Base-by-base conservation (phyloP, 2,888 invertebrate species). In the Platyscelio sp. region DNA sequence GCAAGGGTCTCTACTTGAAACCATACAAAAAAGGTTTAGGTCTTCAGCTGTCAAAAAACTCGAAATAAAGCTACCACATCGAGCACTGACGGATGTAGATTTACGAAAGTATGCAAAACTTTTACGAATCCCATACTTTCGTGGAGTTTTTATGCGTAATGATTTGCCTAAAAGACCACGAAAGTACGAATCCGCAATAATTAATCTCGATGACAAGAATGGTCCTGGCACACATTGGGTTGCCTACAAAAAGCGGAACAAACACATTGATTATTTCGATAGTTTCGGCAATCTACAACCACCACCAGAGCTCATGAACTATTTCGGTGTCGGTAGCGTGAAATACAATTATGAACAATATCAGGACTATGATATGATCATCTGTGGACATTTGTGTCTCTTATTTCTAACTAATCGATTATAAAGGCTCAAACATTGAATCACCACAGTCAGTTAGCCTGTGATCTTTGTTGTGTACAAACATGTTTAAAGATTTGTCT, bases 191-290 rank as follows among this genome's bases (percentile, higher is more conserved):
- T 51, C 60, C 6, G 74, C 61, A 4, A 74, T 74, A 54, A 60
- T 33, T 54, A 74, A 83, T 79, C 27, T 83, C 3, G 75, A 83
- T 71, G 33, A 43, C 29, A 46, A 11, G 7, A 58, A 18, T 13
- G 65, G 68, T 3, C 26, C 89, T 92, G 92, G 92, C 90, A 92
- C 86, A 89, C 91, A 61, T 93, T 82, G 70, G 72, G 65, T 65
- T 27, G 49, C 51, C 3, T 67, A 92, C 83, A 88, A 79, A 40
- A 93, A 93, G 87, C 79, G 87, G 58, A 88, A 27, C 9, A 33
- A 33, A 33, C 33, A 33, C 6, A 87, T 90, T 22, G 84, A 89
- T 60, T 93, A 93, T 85, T 93, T 90, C 88, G 92, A 93, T 77
- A 92, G 91, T 70, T 93, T 91, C 83, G 92, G 93, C 15, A 33